Base-by-base conservation (phyloP, 2,888 invertebrate genomes). In the Operophtera brumata region DNA sequence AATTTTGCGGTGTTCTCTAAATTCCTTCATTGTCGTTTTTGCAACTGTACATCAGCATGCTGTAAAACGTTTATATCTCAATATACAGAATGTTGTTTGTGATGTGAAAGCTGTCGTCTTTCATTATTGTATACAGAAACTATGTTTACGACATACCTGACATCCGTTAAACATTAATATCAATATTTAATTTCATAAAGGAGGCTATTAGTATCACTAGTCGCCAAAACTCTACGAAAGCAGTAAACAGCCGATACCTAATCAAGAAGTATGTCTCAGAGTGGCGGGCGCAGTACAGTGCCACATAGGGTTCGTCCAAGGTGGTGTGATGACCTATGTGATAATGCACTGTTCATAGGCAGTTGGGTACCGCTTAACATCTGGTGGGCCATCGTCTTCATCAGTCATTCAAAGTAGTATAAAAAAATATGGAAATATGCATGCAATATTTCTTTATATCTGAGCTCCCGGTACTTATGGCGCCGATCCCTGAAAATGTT, bases 1-100 rank as follows among this genome's bases (percentile, higher is more conserved):
- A 50, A 39, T 28, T 20, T 12, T 30, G 25, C 28, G 42, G 20
- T 42, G 26, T 40, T 47, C 32, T 13, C 25, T 11, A 54, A 48
- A 44, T 35, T 37, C 25, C 36, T 37, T 20, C 14, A 11, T 35
- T 40, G 40, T 45, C 36, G 10, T 44, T 11, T 14, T 47, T 26
- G 32, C 48, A 39, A 53, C 44, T 36, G 36, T 47, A 44, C 34
- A 35, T 39, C n/a, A n/a, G 34, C 44, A 35, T 41, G 41, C 12
- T 46, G 39, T 59, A 54, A 54, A 57, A 59, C 44, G 42, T 54
- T 62, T 54, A 54, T 45, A 52, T 47, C 49, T 49, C 43, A 42
- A 56, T 54, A 55, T 40, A 51, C 57, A 55, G 59, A 57, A 55
- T 59, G 59, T 55, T 55, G 55, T 54, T 59, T 54, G 57, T 55